Evolutionary conservation across 2,888 invertebrate genomes (phyloP).

Genomic region (Lacanobia wlatinum): DNA sequence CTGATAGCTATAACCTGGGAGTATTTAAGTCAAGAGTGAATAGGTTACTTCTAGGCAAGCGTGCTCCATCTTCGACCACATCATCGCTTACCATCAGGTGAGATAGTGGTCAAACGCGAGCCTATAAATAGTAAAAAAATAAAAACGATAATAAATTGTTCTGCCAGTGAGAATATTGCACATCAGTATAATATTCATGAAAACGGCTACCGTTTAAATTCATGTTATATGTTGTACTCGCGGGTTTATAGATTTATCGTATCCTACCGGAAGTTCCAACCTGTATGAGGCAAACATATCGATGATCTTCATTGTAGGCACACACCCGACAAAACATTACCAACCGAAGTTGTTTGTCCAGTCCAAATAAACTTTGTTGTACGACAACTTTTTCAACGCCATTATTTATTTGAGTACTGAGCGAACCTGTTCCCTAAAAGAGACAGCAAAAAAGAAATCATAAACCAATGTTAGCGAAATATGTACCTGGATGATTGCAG

Average conservation of each 20-base stretch:
- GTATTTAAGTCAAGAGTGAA: no score
- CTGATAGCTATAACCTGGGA: no score
- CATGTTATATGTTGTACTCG: slow-evolving; percentile 5
- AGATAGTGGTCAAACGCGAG: no score
- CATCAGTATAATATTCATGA: slow-evolving; percentile 16
- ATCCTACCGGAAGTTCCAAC: slow-evolving; percentile 51
- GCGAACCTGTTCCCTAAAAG: slow-evolving; percentile 55
- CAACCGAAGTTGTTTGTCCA: slow-evolving; percentile 66
- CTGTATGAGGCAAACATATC: slow-evolving; percentile 50
- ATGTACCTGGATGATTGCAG: slow-evolving; percentile 2
- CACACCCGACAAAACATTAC: slow-evolving; percentile 60
- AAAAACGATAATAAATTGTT: slow-evolving; percentile 17
- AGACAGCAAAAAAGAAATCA: slow-evolving; percentile 32
- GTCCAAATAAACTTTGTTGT: slow-evolving; percentile 74
- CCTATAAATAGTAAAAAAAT: no score
- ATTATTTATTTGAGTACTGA: slow-evolving; percentile 51
- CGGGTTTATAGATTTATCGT: slow-evolving; percentile 11
- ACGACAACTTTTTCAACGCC: slow-evolving; percentile 73
- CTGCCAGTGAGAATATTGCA: slow-evolving; percentile 6
- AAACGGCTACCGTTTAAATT: slow-evolving; percentile 25
- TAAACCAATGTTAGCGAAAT: slow-evolving; percentile 23
- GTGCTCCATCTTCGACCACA: no score
- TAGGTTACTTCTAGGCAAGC: no score
- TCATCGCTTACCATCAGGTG: no score
- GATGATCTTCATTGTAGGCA: slow-evolving; percentile 49